Evolutionary conservation across 2,113 vertebrate species (phyloP).

Genomic region (Lepus americanus): DNA sequence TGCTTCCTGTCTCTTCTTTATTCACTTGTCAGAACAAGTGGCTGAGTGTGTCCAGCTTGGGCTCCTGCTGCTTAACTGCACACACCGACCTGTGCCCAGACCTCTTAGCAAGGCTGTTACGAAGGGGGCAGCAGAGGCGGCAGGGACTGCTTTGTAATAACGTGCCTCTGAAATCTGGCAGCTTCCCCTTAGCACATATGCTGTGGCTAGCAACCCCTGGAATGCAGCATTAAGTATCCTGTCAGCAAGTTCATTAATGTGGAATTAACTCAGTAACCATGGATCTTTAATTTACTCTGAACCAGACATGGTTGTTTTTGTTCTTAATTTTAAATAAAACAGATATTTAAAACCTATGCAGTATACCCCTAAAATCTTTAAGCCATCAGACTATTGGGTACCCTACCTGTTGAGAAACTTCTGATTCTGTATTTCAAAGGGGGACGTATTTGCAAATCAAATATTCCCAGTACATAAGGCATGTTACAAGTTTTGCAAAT

Average conservation of each 20-base stretch:
- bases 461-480: no score
- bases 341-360: background rate
- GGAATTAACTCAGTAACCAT: conserved; percentile 38
- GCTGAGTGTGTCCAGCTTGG: background rate
- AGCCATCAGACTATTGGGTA: background rate
- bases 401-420: background rate
- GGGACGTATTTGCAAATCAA: background rate
- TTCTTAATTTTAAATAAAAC: conserved; percentile 21
- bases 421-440: background rate
- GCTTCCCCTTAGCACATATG: background rate
- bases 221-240: background rate
- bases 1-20: background rate
- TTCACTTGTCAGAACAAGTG: background rate
- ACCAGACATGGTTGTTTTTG: background rate
- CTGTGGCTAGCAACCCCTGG: background rate
- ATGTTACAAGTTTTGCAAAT: background rate
- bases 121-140: background rate
- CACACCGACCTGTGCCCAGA: background rate
- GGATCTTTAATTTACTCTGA: conserved; percentile 53
- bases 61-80: background rate
- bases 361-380: background rate
- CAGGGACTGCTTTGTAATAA: background rate
- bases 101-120: background rate
- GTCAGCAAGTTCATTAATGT: conserved; percentile 58
- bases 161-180: background rate